Conservation (phyloP, 1,140 invertebrate genomes). For the Pachypsylla venusta region DNA sequence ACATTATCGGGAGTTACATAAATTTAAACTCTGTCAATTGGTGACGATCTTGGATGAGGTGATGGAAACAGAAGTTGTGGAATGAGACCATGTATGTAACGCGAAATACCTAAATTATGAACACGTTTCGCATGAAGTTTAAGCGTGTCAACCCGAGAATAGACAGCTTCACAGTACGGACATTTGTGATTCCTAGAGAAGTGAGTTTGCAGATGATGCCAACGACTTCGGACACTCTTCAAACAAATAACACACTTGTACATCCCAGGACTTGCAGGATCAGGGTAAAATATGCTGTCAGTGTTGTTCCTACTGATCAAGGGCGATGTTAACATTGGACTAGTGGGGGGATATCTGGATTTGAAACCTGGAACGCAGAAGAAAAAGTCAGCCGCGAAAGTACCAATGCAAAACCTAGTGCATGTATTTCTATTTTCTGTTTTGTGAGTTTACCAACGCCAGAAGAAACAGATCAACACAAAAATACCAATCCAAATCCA, state of each 20-base stretch:
- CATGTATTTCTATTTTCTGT: too few relatives aligned
- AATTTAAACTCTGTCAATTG: too few relatives aligned
- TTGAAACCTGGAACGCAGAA: constrained; percentile 7
- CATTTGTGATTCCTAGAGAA: constrained; percentile 59
- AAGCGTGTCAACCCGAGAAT: constrained; percentile 61
- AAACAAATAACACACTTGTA: constrained; percentile 52
- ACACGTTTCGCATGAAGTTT: constrained; percentile 22
- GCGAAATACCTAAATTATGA: constrained; percentile 18
- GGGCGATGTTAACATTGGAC: not conserved
- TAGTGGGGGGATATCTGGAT: not conserved
- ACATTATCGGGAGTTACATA: too few relatives aligned
- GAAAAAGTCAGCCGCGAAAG: too few relatives aligned
- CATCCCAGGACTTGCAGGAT: constrained; percentile 20
- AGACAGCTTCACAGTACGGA: constrained; percentile 67
- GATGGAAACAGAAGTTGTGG: constrained; percentile 5
- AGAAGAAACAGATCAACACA: too few relatives aligned
- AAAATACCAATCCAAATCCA: too few relatives aligned
- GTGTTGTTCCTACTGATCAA: not conserved
- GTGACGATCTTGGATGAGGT: not conserved
- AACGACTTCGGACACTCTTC: constrained; percentile 70
- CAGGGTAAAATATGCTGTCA: constrained; percentile 21
- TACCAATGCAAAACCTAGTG: too few relatives aligned
- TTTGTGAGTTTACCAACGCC: too few relatives aligned
- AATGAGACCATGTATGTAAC: constrained; percentile 17
- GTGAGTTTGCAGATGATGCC: constrained; percentile 75